Conservation (phyloP, 2,888 invertebrate genomes). For the Enoplolaimus lenunculus region DNA sequence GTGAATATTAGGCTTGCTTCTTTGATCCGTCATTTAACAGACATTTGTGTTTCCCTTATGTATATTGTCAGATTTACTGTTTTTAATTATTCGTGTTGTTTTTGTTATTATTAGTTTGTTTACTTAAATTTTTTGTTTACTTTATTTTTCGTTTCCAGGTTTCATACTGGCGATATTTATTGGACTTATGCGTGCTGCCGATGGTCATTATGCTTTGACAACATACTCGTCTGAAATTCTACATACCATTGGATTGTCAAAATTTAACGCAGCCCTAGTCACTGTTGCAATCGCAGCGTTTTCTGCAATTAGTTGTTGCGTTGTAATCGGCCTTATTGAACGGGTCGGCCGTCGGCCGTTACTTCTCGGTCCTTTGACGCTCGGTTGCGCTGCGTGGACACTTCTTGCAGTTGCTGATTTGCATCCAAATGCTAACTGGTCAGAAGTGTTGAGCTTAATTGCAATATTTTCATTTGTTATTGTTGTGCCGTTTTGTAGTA, state of each 20-base stretch:
- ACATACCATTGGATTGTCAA: background rate
- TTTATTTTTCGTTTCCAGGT: background rate
- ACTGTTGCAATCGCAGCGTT: background rate
- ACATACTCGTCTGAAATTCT: background rate
- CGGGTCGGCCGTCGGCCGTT: background rate
- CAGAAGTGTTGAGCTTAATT: background rate
- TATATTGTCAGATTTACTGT: too few species aligned
- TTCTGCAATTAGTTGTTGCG: background rate
- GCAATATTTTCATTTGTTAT: background rate
- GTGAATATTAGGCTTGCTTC: too few species aligned
- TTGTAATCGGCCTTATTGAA: background rate
- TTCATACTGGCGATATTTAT: background rate
- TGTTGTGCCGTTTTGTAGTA: background rate
- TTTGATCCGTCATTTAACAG: too few species aligned
- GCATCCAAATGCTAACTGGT: background rate
- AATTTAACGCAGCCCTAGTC: background rate
- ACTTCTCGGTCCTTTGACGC: background rate
- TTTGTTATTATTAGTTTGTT: background rate
- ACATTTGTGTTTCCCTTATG: too few species aligned
- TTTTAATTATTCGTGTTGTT: too few species aligned
- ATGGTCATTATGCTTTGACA: background rate
- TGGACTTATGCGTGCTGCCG: background rate
- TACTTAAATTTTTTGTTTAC: background rate
- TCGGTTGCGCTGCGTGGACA: background rate
- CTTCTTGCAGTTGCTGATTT: background rate